These are phyloP conservation scores for Aradus depressus DNA, from an alignment of 2,888 invertebrate genomes.

Conservation along the genomic window DNA sequence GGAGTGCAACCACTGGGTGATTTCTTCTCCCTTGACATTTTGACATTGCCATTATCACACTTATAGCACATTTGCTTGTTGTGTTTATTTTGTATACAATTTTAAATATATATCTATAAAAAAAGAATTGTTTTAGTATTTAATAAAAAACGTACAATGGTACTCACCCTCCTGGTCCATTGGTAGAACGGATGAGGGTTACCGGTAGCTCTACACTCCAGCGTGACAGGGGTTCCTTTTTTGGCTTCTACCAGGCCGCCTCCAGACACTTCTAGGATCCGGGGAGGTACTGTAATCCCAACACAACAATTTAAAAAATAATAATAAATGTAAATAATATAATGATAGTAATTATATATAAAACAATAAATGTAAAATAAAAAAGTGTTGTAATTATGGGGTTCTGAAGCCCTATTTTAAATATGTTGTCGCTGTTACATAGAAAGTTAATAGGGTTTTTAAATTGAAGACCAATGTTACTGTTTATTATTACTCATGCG, in stretches of 20 bases:
- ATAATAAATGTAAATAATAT: background rate
- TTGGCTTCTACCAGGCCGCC: conserved; percentile 51
- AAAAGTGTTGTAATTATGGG: background rate
- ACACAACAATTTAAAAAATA: background rate
- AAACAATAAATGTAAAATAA: background rate
- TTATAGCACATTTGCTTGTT: too few species aligned
- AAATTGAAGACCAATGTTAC: too few species aligned
- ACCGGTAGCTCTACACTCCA: conserved; percentile 25
- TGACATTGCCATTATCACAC: too few species aligned
- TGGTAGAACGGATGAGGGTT: conserved; percentile 25
- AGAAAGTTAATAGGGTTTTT: too few species aligned
- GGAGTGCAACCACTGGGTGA: too few species aligned
- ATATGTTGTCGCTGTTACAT: background rate
- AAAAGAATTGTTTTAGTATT: background rate
- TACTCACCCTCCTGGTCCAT: conserved; percentile 39
- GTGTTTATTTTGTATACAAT: too few species aligned
- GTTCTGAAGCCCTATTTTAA: background rate
- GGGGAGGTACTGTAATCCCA: conserved; percentile 46
- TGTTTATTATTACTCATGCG: too few species aligned
- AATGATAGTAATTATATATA: background rate
- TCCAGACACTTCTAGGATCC: conserved; percentile 49
- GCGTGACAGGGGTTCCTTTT: conserved; percentile 33
- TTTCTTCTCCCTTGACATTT: too few species aligned
- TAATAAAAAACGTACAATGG: background rate
- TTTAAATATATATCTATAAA: background rate